Evolutionary conservation across 2,113 vertebrate genomes (phyloP).

Genomic region (Cercopithecus mona): DNA sequence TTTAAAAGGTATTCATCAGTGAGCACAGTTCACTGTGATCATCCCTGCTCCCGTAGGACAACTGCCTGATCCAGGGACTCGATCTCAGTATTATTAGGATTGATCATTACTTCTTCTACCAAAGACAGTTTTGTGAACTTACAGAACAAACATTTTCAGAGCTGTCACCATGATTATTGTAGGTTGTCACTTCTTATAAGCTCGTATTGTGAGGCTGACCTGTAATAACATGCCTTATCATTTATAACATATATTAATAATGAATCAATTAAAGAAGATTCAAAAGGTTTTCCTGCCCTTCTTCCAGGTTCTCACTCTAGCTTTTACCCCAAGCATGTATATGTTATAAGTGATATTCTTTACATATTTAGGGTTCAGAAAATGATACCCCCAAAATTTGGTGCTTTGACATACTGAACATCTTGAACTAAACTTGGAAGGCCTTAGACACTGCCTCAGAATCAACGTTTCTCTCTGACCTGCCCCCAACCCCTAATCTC

Average conservation of each 20-base stretch:
- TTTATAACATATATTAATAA: background rate
- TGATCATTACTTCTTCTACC: background rate
- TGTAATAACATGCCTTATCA: background rate
- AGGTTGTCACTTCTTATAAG: background rate
- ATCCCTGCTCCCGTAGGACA: fast-evolving
- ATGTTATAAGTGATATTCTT: background rate
- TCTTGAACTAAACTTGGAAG: background rate
- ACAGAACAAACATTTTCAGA: background rate
- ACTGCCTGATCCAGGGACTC: background rate
- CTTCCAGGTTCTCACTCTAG: background rate
- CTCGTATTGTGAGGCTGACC: background rate
- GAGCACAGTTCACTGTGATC: too few species aligned
- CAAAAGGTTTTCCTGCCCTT: background rate
- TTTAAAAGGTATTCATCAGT: background rate
- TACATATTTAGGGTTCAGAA: background rate
- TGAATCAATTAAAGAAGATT: background rate
- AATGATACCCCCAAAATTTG: background rate
- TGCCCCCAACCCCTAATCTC: background rate
- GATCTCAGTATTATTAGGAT: background rate
- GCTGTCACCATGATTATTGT: background rate
- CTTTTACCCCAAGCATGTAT: background rate
- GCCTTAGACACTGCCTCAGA: background rate
- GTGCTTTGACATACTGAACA: background rate
- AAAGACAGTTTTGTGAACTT: background rate
- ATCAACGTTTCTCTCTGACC: background rate